Evolutionary conservation across 2,113 vertebrate genomes (phyloP).

Genomic region (Uria lomvia): DNA sequence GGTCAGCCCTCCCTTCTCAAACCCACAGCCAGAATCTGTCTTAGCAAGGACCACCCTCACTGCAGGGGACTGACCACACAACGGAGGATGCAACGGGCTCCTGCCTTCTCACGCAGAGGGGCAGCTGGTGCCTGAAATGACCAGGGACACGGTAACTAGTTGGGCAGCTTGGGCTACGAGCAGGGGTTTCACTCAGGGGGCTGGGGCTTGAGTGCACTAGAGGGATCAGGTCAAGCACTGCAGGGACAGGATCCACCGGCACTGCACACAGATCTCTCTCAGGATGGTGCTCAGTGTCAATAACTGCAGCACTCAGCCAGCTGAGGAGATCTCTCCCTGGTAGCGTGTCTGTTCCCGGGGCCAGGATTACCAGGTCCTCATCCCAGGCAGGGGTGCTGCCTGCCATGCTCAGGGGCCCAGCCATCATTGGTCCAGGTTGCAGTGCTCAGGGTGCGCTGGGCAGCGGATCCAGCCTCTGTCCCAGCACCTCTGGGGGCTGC

Average conservation of each 20-base stretch:
- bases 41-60: background rate
- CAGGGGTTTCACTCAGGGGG: background rate
- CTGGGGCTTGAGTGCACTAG: background rate
- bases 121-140: background rate
- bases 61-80: background rate
- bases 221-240: background rate
- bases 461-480: background rate
- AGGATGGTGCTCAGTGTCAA: background rate
- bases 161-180: background rate
- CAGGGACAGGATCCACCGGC: background rate
- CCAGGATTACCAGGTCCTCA: rapidly evolving
- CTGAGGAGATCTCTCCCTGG: background rate
- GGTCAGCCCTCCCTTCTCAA: background rate
- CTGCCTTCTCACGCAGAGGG: background rate
- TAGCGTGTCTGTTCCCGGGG: background rate
- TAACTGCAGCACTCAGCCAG: background rate
- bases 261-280: background rate
- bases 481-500: constrained; percentile 1
- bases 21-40: background rate
- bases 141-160: background rate
- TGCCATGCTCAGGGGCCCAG: background rate
- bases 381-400: background rate
- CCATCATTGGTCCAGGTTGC: background rate
- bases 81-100: background rate
- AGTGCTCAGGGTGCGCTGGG: background rate